Evolutionary conservation across 1,140 invertebrate species (phyloP).

Genomic region (Eciton burchellii): DNA sequence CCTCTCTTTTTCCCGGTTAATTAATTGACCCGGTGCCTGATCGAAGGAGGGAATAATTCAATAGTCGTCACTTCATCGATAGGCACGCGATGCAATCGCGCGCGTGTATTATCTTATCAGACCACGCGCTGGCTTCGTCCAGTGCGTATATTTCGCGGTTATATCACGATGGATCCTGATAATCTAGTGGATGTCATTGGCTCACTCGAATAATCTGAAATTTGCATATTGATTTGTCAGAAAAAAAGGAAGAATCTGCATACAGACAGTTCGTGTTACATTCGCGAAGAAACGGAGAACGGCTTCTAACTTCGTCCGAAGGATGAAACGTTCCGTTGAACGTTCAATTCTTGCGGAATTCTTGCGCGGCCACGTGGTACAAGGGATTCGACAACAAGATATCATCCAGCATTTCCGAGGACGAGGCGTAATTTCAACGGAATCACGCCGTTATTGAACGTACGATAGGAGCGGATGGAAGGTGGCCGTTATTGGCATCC

Average conservation of each 20-base stretch:
- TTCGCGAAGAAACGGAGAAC: no score
- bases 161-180: no score
- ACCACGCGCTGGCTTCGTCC: neutral
- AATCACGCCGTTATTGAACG: slow-evolving; percentile 13
- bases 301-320: no score
- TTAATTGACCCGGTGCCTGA: slow-evolving; percentile 43
- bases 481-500: slow-evolving; percentile 29
- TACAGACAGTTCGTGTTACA: no score
- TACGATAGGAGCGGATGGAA: slow-evolving; percentile 17
- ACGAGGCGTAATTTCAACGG: slow-evolving; percentile 1
- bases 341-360: no score
- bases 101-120: neutral
- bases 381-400: neutral
- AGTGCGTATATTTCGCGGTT: no score
- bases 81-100: neutral
- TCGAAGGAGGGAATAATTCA: slow-evolving; percentile 14
- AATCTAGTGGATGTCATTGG: no score
- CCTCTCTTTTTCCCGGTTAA: slow-evolving; percentile 34
- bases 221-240: no score
- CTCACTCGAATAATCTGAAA: no score
- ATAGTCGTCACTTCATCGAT: slow-evolving; percentile 35
- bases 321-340: no score
- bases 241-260: no score
- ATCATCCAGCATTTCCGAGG: neutral
- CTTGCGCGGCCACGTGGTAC: no score